A percentile compares a stretch with the other conserved stretches of the same genome.
Evolutionary conservation across 2,113 vertebrate species (phyloP).

Genomic region (Danio rerio): DNA sequence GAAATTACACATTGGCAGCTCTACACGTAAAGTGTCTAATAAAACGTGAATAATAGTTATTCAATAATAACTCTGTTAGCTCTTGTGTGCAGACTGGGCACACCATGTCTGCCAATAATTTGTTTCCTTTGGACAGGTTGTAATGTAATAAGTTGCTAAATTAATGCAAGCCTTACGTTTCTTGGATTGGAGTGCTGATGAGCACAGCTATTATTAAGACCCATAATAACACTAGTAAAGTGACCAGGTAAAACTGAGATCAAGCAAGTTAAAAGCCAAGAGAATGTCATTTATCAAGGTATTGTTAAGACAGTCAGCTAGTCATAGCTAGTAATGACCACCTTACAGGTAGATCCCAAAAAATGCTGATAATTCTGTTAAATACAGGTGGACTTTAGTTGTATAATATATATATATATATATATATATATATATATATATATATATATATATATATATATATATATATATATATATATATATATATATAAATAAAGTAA

Average conservation of each 20-base stretch:
- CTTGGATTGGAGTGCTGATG: slow-evolving; percentile 58
- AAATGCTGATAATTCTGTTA: too few relatives aligned
- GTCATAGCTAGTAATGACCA: too few relatives aligned
- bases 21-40: not conserved
- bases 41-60: not conserved
- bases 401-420: too few relatives aligned
- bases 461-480: too few relatives aligned
- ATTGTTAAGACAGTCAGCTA: too few relatives aligned
- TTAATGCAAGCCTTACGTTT: slow-evolving; percentile 45
- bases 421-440: too few relatives aligned
- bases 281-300: too few relatives aligned
- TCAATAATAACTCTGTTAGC: slow-evolving; percentile 10
- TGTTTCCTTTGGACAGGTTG: slow-evolving; percentile 49
- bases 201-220: slow-evolving; percentile 61
- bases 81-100: not conserved
- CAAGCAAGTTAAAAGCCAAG: not conserved
- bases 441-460: too few relatives aligned
- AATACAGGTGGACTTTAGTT: too few relatives aligned
- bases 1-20: slow-evolving; percentile 14
- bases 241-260: not conserved
- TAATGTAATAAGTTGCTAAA: slow-evolving; percentile 54
- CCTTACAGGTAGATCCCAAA: too few relatives aligned
- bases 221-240: slow-evolving; percentile 38
- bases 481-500: too few relatives aligned
- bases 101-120: slow-evolving; percentile 36